A percentile compares a stretch with the other conserved stretches of the same genome.
phyloP scores from a whole-genome alignment of 2,888 invertebrate species.

The Hyalella azteca region DNA sequence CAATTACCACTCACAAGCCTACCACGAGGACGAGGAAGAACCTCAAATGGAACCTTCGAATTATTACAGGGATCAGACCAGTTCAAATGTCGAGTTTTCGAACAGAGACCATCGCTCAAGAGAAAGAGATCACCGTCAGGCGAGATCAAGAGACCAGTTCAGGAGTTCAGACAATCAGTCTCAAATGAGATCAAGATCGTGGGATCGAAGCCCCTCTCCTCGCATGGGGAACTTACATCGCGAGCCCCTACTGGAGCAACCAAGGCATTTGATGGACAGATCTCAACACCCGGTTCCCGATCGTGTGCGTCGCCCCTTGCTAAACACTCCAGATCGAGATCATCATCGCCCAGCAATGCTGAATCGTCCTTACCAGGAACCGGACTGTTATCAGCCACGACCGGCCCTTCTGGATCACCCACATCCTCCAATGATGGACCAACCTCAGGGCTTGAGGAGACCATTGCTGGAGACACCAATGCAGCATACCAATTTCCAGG shows the following conservation, averaged over 20 bases:
- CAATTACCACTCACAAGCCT: background rate
- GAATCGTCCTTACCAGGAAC: background rate
- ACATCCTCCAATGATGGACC: background rate
- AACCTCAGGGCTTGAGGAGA: background rate
- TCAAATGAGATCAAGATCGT: background rate
- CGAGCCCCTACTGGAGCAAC: background rate
- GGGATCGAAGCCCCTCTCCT: slow-evolving; percentile 2
- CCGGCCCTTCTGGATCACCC: background rate
- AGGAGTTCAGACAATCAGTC: background rate
- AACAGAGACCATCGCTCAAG: background rate
- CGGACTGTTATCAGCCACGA: background rate
- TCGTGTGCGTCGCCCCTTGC: background rate
- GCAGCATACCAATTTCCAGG: background rate
- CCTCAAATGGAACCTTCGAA: background rate
- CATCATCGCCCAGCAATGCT: background rate
- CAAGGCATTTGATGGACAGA: background rate
- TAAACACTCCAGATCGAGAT: background rate
- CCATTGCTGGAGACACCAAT: too few species aligned
- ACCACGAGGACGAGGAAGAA: background rate
- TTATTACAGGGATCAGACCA: too few species aligned
- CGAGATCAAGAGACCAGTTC: background rate
- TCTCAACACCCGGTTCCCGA: background rate
- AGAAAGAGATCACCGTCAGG: background rate
- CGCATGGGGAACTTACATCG: background rate
- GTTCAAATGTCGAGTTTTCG: too few species aligned